phyloP scores from a whole-genome alignment of 2,113 vertebrate species.

The Ciconia maguari region DNA sequence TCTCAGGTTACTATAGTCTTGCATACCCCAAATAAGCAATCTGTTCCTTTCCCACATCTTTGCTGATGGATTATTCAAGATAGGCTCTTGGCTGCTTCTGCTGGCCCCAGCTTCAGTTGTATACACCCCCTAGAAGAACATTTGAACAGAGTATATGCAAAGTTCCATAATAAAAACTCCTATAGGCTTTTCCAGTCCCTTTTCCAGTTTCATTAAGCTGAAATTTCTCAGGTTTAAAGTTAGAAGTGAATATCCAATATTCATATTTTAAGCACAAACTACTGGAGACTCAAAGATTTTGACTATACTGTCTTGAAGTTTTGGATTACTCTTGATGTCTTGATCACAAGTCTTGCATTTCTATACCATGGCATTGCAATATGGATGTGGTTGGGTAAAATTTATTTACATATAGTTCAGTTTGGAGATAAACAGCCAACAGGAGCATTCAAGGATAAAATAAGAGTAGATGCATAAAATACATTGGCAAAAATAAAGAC shows the following conservation, averaged over 20 bases:
- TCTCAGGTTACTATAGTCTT: neutral
- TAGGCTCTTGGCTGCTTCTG: neutral
- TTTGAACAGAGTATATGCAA: neutral
- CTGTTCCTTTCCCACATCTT: neutral
- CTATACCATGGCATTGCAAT: too few species aligned
- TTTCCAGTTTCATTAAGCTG: neutral
- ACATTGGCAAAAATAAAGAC: neutral
- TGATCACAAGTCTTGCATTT: neutral
- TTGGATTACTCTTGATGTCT: neutral
- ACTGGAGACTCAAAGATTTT: neutral
- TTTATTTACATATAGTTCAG: neutral
- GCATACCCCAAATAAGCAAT: neutral
- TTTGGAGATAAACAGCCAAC: neutral
- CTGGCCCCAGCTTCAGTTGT: neutral
- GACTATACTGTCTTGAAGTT: neutral
- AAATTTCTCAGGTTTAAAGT: neutral
- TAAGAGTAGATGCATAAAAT: neutral
- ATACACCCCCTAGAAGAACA: neutral
- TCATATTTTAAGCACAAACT: neutral
- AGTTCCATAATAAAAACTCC: neutral
- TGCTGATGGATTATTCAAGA: neutral
- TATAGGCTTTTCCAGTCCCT: neutral
- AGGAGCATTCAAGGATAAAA: neutral
- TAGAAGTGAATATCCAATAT: neutral
- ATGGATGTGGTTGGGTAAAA: neutral